Conservation (phyloP, 2,797 vertebrate genomes). For the Galaxias olidus region DNA sequence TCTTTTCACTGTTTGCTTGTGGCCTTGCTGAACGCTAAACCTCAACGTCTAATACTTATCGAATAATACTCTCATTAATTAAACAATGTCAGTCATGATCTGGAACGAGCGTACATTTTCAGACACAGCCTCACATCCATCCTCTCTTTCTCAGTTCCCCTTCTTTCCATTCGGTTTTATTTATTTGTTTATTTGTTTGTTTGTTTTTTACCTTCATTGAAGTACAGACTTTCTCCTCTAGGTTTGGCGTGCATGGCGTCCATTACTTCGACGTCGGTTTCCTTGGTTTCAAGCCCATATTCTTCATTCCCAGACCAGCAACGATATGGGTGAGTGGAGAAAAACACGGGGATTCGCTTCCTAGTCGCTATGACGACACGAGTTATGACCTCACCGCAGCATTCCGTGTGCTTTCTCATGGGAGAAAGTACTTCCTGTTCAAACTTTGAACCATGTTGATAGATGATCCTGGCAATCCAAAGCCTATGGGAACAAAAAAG, state of each 20-base stretch:
- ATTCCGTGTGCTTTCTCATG: too few relatives aligned
- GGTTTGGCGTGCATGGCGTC: conserved; percentile 84
- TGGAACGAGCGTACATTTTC: too few relatives aligned
- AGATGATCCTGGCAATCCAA: too few relatives aligned
- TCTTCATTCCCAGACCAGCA: conserved; percentile 80
- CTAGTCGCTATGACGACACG: background rate
- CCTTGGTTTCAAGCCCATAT: conserved; percentile 78
- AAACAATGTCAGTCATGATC: too few relatives aligned
- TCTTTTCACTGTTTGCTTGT: background rate
- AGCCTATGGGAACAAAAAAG: too few relatives aligned
- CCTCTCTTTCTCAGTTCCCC: background rate
- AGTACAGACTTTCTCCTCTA: conserved; percentile 40
- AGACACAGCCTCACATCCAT: conserved; percentile 20
- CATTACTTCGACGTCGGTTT: conserved; percentile 88
- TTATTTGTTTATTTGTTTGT: too few relatives aligned
- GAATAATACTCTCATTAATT: too few relatives aligned
- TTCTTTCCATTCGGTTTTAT: background rate
- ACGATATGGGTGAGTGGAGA: conserved; percentile 86
- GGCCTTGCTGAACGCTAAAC: background rate
- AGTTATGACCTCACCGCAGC: background rate
- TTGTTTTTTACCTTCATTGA: background rate
- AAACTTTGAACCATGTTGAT: too few relatives aligned
- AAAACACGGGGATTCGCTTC: background rate
- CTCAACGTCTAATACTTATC: too few relatives aligned
- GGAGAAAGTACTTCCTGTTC: too few relatives aligned